Base-by-base conservation (phyloP, 2,888 invertebrate genomes). In the Drosophila eohydei region DNA sequence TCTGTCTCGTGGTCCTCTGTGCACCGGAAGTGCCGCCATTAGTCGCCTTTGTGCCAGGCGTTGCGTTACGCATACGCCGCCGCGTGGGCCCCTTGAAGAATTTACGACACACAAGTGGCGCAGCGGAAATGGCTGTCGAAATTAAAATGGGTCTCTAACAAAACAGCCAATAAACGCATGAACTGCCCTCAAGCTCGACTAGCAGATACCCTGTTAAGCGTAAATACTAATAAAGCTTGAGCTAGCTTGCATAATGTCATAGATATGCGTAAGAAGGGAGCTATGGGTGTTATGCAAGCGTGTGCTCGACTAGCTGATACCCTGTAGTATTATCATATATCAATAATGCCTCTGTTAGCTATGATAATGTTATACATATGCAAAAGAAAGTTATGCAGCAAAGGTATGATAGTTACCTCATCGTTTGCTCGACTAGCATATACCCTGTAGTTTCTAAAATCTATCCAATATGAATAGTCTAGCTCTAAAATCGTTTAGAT, bases 21-120 rank as follows among this genome's bases (percentile, higher is more conserved):
- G 78, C 85, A 83, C 88, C 89, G 85, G 85, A 86, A 89, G 88
- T 86, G 78, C 78, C 80, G 78, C 85, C 88, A 86, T 89, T 85
- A 85, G 84, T 81, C 77, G 89, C 84, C 80, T 71, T 88, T 84
- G 89, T 84, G 81, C 60, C 80, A 71, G 46, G 52, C 79, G 67
- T 73, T 77, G 44, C 16, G 41, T 14, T 14, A 74, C 60, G 71
- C 76, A 74, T 71, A 80, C 77, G 78, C 78, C 72, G 74, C 21
- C 26, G 44, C 44, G 57, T 75, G 59, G 75, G 65, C 71, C 63
- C 63, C 60, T 63, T 65, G 43, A 67, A 58, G 40, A 73, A 66
- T 71, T 76, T 73, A 60, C 67, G 66, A 68, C 71, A 38, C 59
- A 55, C 61, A 43, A 66, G 77, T 61, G 71, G 51, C 67, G 58